Evolutionary conservation across 2,797 vertebrate species (phyloP), one percentile per base, ranked within the genome.

Genomic region (Takifugu rubripes): DNA sequence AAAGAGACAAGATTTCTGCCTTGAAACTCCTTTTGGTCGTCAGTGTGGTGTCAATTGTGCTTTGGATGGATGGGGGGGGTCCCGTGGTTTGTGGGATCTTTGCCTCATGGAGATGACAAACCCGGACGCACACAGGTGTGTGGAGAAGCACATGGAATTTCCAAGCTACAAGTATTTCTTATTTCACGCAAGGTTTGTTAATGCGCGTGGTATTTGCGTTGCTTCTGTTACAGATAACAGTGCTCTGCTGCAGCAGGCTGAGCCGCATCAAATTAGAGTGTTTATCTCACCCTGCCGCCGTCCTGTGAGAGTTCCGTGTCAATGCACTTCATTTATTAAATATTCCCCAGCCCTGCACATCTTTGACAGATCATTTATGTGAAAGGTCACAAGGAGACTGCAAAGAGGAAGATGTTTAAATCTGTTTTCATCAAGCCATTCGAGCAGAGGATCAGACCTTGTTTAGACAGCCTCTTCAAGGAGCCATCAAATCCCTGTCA

Each of bases 91-190:
- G 10, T 21, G 21, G 21, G 21, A 21, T 21, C 21, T 21, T 21
- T 21, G 21, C 64, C 77, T 81, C 78, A 66, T 56, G 42, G n/a
- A 66, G 50, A 42, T 68, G 78, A 79, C 74, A 73, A 78, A 74
- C 57, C 27, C 53, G 59, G 54, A 15, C 26, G 7, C 5, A 17
- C 59, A 71, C 47, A 3, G 33, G 3, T 9, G 2, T 10, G 33
- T 33, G 31, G 11, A 33, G 33, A 33, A 11, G 3, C 33, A 33
- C 33, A 29, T 29, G 8, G 27, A 7, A 29, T 29, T 29, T 29
- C 8, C 8, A 4, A 33, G 10, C 7, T 33, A 33, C 2, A 33
- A 0, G 3, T 10, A 10, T 33, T 31, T 31, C 29, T 8, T 33
- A 33, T 9, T 33, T 33, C 31, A 33, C 8, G 7, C 9, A 33